A percentile compares a stretch with the other conserved stretches of the same genome.
These are phyloP conservation scores for Vanessa atalanta DNA, from an alignment of 1,140 invertebrate species.

Conservation along the genomic window DNA sequence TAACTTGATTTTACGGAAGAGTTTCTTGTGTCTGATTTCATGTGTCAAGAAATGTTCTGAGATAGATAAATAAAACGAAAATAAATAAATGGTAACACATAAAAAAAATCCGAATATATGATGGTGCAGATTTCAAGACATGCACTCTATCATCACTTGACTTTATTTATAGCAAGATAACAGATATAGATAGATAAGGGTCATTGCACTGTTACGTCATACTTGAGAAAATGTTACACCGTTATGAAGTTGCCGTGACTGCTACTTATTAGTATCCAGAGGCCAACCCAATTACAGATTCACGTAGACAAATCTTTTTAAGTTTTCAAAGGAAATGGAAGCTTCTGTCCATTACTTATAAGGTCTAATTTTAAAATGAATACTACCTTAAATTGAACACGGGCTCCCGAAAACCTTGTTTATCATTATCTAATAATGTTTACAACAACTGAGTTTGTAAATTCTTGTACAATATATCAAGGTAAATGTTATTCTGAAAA, in stretches of 20 bases:
- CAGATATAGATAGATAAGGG: slow-evolving; percentile 6
- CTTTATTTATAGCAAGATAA: not conserved
- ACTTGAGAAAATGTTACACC: slow-evolving; percentile 29
- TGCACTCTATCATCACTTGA: not conserved
- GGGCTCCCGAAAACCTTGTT: slow-evolving; percentile 26
- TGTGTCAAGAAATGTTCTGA: too few species aligned
- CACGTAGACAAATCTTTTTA: slow-evolving; percentile 22
- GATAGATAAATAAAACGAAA: too few species aligned
- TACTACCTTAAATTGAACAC: not conserved
- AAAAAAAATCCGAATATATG: not conserved
- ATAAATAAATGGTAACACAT: too few species aligned
- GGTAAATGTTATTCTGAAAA: not conserved
- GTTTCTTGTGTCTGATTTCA: too few species aligned
- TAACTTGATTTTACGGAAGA: too few species aligned
- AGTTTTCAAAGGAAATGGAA: slow-evolving; percentile 12
- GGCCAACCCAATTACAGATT: slow-evolving; percentile 35
- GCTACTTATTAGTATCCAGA: slow-evolving; percentile 37
- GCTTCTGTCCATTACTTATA: not conserved
- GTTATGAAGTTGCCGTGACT: slow-evolving; percentile 37
- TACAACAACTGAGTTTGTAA: not conserved
- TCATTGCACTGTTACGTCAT: slow-evolving; percentile 34
- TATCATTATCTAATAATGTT: slow-evolving; percentile 29
- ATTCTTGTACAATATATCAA: not conserved
- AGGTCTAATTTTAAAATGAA: not conserved
- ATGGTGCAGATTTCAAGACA: not conserved